Evolutionary conservation across 2,888 invertebrate species (phyloP), one percentile per base, ranked within the genome.

Genomic region (Drosophila birchii): DNA sequence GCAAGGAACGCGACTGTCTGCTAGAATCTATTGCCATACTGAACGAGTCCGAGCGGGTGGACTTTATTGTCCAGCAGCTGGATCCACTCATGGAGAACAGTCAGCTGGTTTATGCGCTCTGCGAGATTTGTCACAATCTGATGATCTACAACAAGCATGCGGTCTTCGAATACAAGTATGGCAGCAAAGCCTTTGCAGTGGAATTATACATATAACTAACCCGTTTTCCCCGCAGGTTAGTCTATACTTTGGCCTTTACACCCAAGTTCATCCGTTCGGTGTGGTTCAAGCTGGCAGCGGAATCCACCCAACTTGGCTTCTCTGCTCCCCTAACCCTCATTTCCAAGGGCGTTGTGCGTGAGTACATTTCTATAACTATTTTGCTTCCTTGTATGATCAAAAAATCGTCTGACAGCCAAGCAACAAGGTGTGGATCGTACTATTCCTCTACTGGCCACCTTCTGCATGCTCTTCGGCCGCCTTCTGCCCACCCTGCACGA

Each of bases 401-500:
- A 18, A 5, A 9, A 14, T 49, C 32, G 1, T 41, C 12, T 5
- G 3, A 6, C 92, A 61, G 93, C 94, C 1, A 93, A 94, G 9
- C 93, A 96, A 74, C 94, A 95, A 5, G 94, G 95, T 20, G 90
- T 92, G 4, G 91, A 92, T 68, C 94, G 94, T 16, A 94, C 97
- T 18, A 94, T 97, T 14, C 96, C 97, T 1, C 94, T 96, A 1
- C 90, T 98, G 39, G 96, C 96, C 0, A 95, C 97, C 1, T 98
- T 98, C 92, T 97, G 97, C 90, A 95, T 96, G 2, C 93, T 97
- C 1, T 97, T 97, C 90, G 96, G 96, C 47, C 93, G 97, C 43
- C 93, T 97, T 5, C 94, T 98, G 55, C 95, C 96, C 0, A 97
- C 97, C 0, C 92, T 98, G 34, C 97, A 98, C 85, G 98, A 98